These are phyloP conservation scores for Hedychridium roseum DNA, from an alignment of 2,888 invertebrate genomes.

Conservation along the genomic window DNA sequence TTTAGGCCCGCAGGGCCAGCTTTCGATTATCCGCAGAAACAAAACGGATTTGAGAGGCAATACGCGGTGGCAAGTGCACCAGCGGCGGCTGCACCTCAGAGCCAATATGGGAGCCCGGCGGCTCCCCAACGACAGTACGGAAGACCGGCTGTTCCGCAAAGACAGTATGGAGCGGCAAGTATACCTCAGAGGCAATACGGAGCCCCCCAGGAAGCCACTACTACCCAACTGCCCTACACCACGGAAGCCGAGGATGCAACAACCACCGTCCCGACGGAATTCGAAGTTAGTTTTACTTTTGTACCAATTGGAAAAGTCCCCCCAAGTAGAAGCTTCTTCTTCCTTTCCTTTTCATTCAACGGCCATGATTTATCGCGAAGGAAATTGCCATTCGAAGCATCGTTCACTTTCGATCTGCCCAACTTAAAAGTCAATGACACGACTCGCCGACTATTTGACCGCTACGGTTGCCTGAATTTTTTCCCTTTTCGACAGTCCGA, in stretches of 20 bases:
- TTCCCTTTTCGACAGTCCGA: conserved; percentile 40
- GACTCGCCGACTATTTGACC: too few species aligned
- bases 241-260: conserved; percentile 53
- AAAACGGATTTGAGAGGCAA: conserved; percentile 35
- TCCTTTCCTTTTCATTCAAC: neutral
- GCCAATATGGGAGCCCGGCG: conserved; percentile 47
- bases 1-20: conserved; percentile 64
- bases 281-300: conserved; percentile 44
- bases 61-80: conserved; percentile 34
- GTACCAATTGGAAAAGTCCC: neutral
- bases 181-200: conserved; percentile 30
- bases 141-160: conserved; percentile 23
- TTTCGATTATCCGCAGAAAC: conserved; percentile 61
- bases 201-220: conserved; percentile 48
- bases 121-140: conserved; percentile 38
- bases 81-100: conserved; percentile 23
- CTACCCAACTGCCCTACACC: conserved; percentile 57
- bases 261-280: conserved; percentile 46
- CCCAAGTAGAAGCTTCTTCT: neutral
- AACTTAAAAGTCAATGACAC: too few species aligned
- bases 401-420: conserved; percentile 57
- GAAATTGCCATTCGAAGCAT: conserved; percentile 41
- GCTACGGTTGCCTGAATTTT: too few species aligned
- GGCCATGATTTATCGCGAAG: too few species aligned
- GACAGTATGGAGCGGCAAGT: conserved; percentile 30